These are phyloP conservation scores for Lordiphosa fenestrarum DNA, from an alignment of 2,888 invertebrate species.

Conservation along the genomic window DNA sequence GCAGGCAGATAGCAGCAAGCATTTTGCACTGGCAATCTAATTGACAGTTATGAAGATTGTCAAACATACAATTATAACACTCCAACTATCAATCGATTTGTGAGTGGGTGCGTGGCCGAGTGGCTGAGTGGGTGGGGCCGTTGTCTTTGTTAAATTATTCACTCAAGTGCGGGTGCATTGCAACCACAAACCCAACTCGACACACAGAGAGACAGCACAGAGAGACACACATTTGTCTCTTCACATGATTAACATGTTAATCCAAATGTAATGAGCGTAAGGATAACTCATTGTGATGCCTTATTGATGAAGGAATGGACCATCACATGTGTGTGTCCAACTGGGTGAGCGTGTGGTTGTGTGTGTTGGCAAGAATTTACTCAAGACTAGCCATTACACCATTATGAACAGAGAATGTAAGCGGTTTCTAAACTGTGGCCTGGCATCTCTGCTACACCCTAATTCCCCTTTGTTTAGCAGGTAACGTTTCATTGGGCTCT, in stretches of 20 bases:
- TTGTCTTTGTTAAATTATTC: slow-evolving; percentile 38
- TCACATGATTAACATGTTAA: slow-evolving; percentile 66
- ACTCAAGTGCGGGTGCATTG: slow-evolving; percentile 24
- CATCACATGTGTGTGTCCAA: not conserved
- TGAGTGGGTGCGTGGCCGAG: not conserved
- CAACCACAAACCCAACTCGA: slow-evolving; percentile 10
- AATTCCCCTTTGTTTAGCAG: too few species aligned
- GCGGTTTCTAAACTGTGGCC: too few species aligned
- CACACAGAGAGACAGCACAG: slow-evolving; percentile 1
- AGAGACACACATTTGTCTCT: slow-evolving; percentile 12
- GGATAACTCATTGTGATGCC: slow-evolving; percentile 55
- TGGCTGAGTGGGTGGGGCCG: slow-evolving; percentile 16
- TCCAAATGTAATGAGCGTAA: slow-evolving; percentile 69
- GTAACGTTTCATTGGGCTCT: too few species aligned
- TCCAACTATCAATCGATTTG: slow-evolving; percentile 50
- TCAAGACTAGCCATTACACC: too few species aligned
- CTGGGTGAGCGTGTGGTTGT: not conserved
- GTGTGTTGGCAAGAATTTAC: slow-evolving; percentile 4
- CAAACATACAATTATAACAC: slow-evolving; percentile 71
- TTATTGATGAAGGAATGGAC: slow-evolving; percentile 30
- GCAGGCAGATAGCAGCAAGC: slow-evolving; percentile 5
- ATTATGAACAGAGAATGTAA: too few species aligned
- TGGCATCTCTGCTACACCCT: too few species aligned
- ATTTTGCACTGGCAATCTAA: slow-evolving; percentile 48
- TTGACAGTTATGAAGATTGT: slow-evolving; percentile 75